Percentiles rank a stretch among this genome's conserved stretches.
phyloP scores from a whole-genome alignment of 2,113 vertebrate genomes.

The Atractosteus spatula region DNA sequence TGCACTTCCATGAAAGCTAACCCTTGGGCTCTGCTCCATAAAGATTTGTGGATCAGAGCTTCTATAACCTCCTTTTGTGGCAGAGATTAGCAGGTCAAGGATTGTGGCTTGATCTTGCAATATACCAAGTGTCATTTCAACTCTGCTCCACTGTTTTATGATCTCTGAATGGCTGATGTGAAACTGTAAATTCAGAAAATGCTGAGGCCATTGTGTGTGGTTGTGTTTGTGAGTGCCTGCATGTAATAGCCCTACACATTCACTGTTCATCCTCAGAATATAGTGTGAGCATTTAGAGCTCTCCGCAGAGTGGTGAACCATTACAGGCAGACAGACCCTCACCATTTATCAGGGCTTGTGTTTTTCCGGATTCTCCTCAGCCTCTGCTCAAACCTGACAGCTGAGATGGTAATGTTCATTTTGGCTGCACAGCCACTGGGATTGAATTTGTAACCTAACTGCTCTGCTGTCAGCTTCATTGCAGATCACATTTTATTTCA shows the following conservation, averaged over 20 bases:
- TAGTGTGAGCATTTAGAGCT: neutral
- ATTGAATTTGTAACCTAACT: constrained; percentile 44
- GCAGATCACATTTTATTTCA: constrained; percentile 39
- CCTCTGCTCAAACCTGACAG: constrained; percentile 30
- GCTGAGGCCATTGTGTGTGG: neutral
- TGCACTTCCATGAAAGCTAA: no score
- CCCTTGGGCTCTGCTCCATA: neutral
- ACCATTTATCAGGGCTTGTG: constrained; percentile 25
- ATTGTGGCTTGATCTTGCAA: neutral
- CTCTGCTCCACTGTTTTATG: neutral
- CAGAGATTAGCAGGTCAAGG: neutral
- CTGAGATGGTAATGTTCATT: constrained; percentile 34
- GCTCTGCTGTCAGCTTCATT: constrained; percentile 50
- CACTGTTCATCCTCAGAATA: neutral
- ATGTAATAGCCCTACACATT: neutral
- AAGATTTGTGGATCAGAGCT: neutral
- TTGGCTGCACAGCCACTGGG: constrained; percentile 24
- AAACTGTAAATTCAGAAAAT: neutral
- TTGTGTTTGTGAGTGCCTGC: neutral
- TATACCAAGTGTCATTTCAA: neutral
- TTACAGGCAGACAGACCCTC: neutral
- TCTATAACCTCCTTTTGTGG: neutral
- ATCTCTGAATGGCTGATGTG: neutral
- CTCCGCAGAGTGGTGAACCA: neutral
- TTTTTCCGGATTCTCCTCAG: constrained; percentile 13